Base-by-base conservation (phyloP, 2,888 invertebrate genomes). In the Diadegma fenestrale region DNA sequence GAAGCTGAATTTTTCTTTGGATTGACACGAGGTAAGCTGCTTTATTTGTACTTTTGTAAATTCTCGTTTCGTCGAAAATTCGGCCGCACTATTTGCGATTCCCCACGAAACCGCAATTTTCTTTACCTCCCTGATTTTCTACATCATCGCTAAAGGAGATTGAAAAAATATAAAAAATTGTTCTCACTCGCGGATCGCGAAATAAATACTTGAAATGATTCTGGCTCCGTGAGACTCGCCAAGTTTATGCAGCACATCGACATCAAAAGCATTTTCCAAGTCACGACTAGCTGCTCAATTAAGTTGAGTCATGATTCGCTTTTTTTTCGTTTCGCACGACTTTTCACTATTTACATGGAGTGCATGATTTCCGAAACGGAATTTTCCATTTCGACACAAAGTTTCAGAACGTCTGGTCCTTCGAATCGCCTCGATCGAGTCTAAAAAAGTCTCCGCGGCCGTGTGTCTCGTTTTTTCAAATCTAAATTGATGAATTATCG, bases 41-140 rank as follows among this genome's bases (percentile, higher is more conserved):
- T 72, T 73, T 73, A 77, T 82, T 82, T 82, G 79, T 79, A 83
- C 78, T 83, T 68, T 83, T 51, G 48, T 58, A 58, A 61, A 83
- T n/a, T n/a, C 83, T 61, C 68, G 58, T 58, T 83, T 83, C 68
- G 45, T 72, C 43, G 68, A 78, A 66, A 19, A 68, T 82, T 78
- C 78, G 45, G 58, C 72, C n/a, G 51, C 58, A 54, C 41, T 37
- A 10, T 10, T 26, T 30, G 41, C 48, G 54, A 51, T 19, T 48
- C 30, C 43, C 14, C 41, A 30, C 26, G 17, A 77, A 33, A 43
- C 77, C 63, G 43, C 43, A 41, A 71, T 33, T 26, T 4, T 26
- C 54, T 48, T 33, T 43, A 10, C 10, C 43, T 79, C 48, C 48
- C 30, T 22, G n/a, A 48, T 37, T 51, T 43, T 30, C 37, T 33